Conservation (phyloP, 2,113 vertebrate species). For the Polypterus senegalus region DNA sequence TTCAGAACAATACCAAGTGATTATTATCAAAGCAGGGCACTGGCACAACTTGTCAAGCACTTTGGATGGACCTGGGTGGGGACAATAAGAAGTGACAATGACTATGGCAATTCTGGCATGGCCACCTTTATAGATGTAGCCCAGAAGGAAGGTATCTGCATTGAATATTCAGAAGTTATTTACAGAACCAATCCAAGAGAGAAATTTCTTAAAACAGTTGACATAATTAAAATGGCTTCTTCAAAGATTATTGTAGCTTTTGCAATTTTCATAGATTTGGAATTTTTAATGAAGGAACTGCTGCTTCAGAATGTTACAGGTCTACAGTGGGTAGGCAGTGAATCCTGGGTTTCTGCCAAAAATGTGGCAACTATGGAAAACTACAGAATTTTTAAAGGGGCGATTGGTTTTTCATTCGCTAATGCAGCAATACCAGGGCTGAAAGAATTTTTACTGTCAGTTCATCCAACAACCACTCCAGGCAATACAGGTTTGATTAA, state of each 20-base stretch:
- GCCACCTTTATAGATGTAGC: conserved; percentile 44
- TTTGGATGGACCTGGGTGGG: conserved; percentile 60
- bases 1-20: conserved; percentile 61
- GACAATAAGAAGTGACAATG: conserved; percentile 49
- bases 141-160: conserved; percentile 38
- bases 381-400: conserved; percentile 35
- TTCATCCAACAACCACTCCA: conserved; percentile 35
- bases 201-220: conserved; percentile 33
- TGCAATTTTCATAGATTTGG: conserved; percentile 40
- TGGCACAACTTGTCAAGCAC: conserved; percentile 48
- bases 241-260: conserved; percentile 50
- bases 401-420: conserved; percentile 47
- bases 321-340: conserved; percentile 54
- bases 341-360: conserved; percentile 50
- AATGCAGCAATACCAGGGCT: conserved; percentile 41
- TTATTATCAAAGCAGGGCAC: conserved; percentile 49
- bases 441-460: conserved; percentile 38
- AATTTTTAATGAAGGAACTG: conserved; percentile 42
- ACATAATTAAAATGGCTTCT: conserved; percentile 33
- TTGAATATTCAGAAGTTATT: conserved; percentile 51
- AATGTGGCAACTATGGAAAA: conserved; percentile 30
- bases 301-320: conserved; percentile 46
- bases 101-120: conserved; percentile 56
- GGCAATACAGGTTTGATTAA: conserved; percentile 37
- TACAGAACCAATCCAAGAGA: conserved; percentile 37